These are phyloP conservation scores for Capreolus pygargus DNA, from an alignment of 2,113 vertebrate genomes.

Conservation along the genomic window DNA sequence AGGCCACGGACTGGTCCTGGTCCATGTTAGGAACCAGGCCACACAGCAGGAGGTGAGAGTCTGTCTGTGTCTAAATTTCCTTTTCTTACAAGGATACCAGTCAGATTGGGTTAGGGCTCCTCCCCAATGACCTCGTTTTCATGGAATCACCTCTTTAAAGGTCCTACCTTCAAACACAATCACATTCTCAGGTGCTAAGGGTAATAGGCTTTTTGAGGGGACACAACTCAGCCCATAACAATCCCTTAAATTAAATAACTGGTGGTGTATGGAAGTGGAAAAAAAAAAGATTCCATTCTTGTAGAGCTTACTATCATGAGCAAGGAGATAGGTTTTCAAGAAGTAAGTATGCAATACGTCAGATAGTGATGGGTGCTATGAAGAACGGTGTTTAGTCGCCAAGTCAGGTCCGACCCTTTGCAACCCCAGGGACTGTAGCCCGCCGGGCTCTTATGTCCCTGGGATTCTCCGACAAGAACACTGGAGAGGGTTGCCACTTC, in stretches of 20 bases:
- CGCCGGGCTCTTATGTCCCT: too few relatives aligned
- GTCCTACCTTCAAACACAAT: background rate
- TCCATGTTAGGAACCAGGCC: background rate
- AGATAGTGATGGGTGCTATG: background rate
- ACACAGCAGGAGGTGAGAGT: background rate
- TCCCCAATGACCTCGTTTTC: background rate
- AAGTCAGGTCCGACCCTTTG: background rate
- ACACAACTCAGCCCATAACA: background rate
- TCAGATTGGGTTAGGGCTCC: background rate
- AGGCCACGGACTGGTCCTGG: background rate
- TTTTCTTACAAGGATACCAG: background rate
- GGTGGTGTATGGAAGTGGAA: background rate
- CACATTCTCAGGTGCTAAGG: background rate
- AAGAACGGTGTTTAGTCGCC: accelerated
- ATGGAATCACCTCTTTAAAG: background rate
- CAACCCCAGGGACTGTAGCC: too few relatives aligned
- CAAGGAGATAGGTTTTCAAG: background rate
- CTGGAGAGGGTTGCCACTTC: too few relatives aligned
- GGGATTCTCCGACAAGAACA: too few relatives aligned
- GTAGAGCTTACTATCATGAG: background rate
- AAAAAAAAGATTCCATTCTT: background rate
- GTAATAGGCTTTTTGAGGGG: background rate
- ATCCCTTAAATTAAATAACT: background rate
- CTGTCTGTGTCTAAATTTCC: background rate
- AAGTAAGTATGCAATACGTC: background rate